These are phyloP conservation scores for Muscina levida DNA, from an alignment of 2,888 invertebrate species.

Conservation along the genomic window DNA sequence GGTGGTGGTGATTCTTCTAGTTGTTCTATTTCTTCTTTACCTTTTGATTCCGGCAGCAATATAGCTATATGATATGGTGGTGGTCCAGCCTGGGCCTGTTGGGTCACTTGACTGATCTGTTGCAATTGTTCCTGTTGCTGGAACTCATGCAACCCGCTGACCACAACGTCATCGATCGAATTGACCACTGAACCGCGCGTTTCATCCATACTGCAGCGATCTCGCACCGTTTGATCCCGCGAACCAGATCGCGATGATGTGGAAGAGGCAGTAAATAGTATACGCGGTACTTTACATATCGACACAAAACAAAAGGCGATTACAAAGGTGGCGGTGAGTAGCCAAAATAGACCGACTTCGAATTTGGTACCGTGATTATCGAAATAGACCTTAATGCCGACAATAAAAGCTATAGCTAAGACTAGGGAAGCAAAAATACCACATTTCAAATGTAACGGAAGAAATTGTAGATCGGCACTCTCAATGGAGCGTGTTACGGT, in stretches of 20 bases:
- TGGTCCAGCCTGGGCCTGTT: constrained; percentile 79
- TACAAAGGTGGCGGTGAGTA: constrained; percentile 84
- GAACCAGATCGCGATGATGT: constrained; percentile 66
- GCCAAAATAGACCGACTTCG: constrained; percentile 84
- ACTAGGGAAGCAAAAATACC: constrained; percentile 87
- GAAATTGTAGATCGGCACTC: constrained; percentile 73
- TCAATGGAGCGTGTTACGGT: constrained; percentile 67
- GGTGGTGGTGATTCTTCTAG: constrained; percentile 84
- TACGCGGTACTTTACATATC: constrained; percentile 82
- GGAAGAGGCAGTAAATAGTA: constrained; percentile 71
- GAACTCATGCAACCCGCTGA: constrained; percentile 59
- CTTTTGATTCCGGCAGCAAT: constrained; percentile 83
- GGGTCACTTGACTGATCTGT: constrained; percentile 63
- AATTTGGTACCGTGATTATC: constrained; percentile 83
- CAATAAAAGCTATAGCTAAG: constrained; percentile 85
- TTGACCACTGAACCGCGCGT: constrained; percentile 65
- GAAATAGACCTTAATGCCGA: constrained; percentile 87
- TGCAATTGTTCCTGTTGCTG: constrained; percentile 62
- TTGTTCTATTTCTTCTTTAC: constrained; percentile 67
- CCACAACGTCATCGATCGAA: constrained; percentile 67
- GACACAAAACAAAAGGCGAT: constrained; percentile 84
- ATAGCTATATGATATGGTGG: constrained; percentile 93
- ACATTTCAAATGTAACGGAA: constrained; percentile 83
- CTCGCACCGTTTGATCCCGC: constrained; percentile 64
- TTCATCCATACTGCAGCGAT: constrained; percentile 68